phyloP scores from a whole-genome alignment of 1,140 invertebrate species.

The Ptiloglossa arizonensis region DNA sequence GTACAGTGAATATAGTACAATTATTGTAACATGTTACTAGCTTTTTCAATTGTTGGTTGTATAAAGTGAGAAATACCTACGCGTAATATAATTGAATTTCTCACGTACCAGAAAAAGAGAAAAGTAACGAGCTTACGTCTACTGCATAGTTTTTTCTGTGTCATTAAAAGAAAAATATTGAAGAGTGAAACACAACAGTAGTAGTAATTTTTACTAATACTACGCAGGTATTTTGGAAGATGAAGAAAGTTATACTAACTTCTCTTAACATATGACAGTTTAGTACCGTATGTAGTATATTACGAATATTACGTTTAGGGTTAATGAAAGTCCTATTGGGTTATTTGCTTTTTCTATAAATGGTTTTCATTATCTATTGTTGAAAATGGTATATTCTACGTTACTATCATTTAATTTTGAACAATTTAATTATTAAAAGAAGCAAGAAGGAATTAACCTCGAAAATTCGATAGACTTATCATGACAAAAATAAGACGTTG shows the following conservation, averaged over 20 bases:
- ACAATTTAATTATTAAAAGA: not conserved
- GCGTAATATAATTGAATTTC: not conserved
- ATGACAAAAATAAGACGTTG: conserved; percentile 9
- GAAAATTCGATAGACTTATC: conserved; percentile 26
- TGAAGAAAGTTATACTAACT: not conserved
- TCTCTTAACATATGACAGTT: not conserved
- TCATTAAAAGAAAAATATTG: not conserved
- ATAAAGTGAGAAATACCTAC: not conserved
- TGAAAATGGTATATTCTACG: not conserved
- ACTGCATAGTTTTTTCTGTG: not conserved
- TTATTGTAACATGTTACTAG: not conserved
- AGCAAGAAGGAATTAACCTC: not conserved
- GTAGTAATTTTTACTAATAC: not conserved
- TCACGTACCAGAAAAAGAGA: not conserved
- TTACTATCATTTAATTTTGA: not conserved
- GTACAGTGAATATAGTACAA: not conserved
- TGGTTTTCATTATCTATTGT: not conserved
- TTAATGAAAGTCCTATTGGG: not conserved
- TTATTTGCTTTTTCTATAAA: not conserved
- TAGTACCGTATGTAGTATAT: no score
- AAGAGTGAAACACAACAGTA: not conserved
- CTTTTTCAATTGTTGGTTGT: conserved; percentile 2
- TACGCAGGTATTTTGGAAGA: not conserved
- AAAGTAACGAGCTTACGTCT: not conserved
- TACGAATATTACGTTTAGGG: no score